Evolutionary conservation across 1,140 invertebrate species (phyloP).

Genomic region (Aphis gossypii): DNA sequence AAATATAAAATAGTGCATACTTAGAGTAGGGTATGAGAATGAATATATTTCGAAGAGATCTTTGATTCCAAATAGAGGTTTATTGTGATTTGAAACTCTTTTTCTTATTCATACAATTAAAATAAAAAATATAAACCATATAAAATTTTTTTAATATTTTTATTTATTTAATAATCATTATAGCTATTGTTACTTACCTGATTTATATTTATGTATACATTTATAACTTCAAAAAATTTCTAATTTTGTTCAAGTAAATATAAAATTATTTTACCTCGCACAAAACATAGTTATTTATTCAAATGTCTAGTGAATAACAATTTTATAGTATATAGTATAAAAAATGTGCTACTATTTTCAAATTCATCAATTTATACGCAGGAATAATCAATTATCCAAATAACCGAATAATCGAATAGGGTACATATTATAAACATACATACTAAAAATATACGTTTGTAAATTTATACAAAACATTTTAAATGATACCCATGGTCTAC

Average conservation of each 20-base stretch:
- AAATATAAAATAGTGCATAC: slow-evolving; percentile 50
- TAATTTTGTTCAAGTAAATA: neutral
- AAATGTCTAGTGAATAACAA: neutral
- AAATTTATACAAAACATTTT: neutral
- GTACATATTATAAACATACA: neutral
- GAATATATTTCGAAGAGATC: neutral
- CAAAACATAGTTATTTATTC: neutral
- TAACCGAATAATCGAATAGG: neutral
- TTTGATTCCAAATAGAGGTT: neutral
- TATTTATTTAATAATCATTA: neutral
- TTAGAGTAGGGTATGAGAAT: neutral
- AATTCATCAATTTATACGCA: neutral
- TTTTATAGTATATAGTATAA: neutral
- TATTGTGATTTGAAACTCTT: neutral
- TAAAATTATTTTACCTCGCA: neutral
- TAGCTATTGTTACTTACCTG: neutral
- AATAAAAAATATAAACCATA: neutral
- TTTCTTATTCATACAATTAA: neutral
- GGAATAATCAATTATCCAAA: neutral
- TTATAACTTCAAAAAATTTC: neutral
- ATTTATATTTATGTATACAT: neutral
- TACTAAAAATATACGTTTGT: neutral
- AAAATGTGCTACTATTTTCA: neutral
- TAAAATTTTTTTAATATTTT: neutral
- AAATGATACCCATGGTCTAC: neutral